These are phyloP conservation scores for Colletes latitarsis DNA, from an alignment of 1,140 invertebrate genomes.

Conservation along the genomic window DNA sequence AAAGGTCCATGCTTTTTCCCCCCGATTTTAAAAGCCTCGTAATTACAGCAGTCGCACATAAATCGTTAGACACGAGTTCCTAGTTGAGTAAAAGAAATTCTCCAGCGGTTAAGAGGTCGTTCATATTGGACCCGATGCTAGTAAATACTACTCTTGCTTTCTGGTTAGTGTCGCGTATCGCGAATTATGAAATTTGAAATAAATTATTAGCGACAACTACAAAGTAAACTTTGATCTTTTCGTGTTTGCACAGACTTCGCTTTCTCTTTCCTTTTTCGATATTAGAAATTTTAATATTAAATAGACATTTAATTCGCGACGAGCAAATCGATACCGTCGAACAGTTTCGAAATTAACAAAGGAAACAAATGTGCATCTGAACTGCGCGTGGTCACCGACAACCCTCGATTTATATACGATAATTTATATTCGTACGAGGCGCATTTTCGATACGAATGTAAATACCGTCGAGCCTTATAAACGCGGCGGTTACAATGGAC, in stretches of 20 bases:
- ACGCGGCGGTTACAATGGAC: neutral
- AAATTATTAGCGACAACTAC: neutral
- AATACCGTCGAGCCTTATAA: neutral
- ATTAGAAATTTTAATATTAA: too few relatives aligned
- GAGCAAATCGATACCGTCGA: neutral
- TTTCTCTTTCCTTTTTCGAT: too few relatives aligned
- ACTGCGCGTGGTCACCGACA: neutral
- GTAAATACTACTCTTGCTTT: slow-evolving; percentile 37
- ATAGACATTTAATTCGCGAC: too few relatives aligned
- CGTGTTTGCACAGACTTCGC: too few relatives aligned
- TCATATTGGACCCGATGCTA: slow-evolving; percentile 32
- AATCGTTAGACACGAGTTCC: slow-evolving; percentile 32
- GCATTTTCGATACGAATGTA: slow-evolving; percentile 2
- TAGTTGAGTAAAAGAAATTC: slow-evolving; percentile 22
- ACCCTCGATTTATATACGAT: neutral
- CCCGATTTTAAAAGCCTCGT: neutral
- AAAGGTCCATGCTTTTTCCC: neutral
- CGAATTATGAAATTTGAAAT: neutral
- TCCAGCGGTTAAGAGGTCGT: slow-evolving; percentile 24
- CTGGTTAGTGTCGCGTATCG: slow-evolving; percentile 22
- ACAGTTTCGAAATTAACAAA: neutral
- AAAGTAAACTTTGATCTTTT: too few relatives aligned
- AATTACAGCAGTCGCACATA: slow-evolving; percentile 23
- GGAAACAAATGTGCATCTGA: neutral
- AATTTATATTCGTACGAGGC: neutral